Percentiles rank a stretch among this genome's conserved stretches.
These are phyloP conservation scores for Callinectes sapidus DNA, from an alignment of 2,888 invertebrate species.

Conservation along the genomic window DNA sequence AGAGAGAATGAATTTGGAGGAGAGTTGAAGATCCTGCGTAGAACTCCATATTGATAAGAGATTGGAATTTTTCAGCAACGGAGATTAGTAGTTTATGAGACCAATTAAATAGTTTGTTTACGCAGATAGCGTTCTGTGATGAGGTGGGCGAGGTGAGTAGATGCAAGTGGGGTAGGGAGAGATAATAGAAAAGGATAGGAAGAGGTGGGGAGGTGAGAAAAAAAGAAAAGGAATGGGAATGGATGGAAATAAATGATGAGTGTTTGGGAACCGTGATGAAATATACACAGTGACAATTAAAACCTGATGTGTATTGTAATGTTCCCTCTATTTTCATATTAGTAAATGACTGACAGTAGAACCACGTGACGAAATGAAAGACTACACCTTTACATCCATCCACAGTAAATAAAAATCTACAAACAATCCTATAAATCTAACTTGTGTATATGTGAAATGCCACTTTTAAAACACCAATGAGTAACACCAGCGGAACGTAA, in stretches of 20 bases:
- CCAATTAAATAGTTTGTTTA: constrained; percentile 20
- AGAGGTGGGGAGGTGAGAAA: not conserved
- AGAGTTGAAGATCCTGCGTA: not conserved
- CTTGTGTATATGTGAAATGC: not conserved
- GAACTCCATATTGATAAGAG: not conserved
- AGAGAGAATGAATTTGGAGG: not conserved
- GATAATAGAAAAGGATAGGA: not conserved
- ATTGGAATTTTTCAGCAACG: not conserved
- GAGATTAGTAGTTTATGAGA: not conserved
- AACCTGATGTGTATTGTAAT: not conserved
- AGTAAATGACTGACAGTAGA: not conserved
- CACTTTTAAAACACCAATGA: not conserved
- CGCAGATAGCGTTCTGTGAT: not conserved
- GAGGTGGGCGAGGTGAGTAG: not conserved
- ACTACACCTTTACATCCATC: not conserved
- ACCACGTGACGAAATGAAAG: not conserved
- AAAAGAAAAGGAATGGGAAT: not conserved
- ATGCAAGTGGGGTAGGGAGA: not conserved
- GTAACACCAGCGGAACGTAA: not conserved
- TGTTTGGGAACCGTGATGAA: not conserved
- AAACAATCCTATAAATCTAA: not conserved
- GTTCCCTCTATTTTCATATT: not conserved
- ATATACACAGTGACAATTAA: not conserved
- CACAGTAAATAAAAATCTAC: not conserved
- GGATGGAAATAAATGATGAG: not conserved